A percentile compares a stretch with the other conserved stretches of the same genome.
phyloP scores from a whole-genome alignment of 2,113 vertebrate genomes.

The Melanostigma gelatinosum region DNA sequence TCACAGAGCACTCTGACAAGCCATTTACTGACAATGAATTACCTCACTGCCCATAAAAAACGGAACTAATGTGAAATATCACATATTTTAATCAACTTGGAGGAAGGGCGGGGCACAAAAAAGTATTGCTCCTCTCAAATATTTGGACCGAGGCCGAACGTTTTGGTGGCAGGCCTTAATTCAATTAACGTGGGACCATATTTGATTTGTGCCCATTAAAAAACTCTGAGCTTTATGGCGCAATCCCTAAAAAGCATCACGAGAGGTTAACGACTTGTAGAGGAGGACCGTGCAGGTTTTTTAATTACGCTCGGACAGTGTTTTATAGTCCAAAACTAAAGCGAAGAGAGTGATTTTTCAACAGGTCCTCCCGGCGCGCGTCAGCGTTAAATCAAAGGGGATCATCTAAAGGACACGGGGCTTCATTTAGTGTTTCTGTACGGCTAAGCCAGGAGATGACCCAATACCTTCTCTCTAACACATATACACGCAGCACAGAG shows the following conservation, averaged over 20 bases:
- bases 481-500: neutral
- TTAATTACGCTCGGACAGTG: slow-evolving; percentile 79
- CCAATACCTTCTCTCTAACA: slow-evolving; percentile 47
- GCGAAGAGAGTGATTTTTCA: slow-evolving; percentile 76
- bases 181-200: slow-evolving; percentile 80
- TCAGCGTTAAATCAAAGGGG: slow-evolving; percentile 72
- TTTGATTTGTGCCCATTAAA: slow-evolving; percentile 86
- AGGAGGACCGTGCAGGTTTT: slow-evolving; percentile 64
- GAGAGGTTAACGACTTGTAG: slow-evolving; percentile 80
- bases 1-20: slow-evolving; percentile 80
- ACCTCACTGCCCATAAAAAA: slow-evolving; percentile 82
- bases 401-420: slow-evolving; percentile 68
- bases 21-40: slow-evolving; percentile 83
- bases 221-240: slow-evolving; percentile 77
- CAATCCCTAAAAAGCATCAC: slow-evolving; percentile 81
- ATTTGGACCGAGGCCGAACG: slow-evolving; percentile 80
- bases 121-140: slow-evolving; percentile 79
- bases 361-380: slow-evolving; percentile 60
- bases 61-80: slow-evolving; percentile 86
- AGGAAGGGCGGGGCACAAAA: slow-evolving; percentile 38
- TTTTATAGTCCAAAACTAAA: slow-evolving; percentile 84
- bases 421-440: slow-evolving; percentile 73
- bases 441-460: slow-evolving; percentile 56
- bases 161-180: slow-evolving; percentile 80
- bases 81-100: slow-evolving; percentile 87